These are phyloP conservation scores for Camptogramma bilineatum DNA, from an alignment of 2,888 invertebrate species.

Conservation along the genomic window DNA sequence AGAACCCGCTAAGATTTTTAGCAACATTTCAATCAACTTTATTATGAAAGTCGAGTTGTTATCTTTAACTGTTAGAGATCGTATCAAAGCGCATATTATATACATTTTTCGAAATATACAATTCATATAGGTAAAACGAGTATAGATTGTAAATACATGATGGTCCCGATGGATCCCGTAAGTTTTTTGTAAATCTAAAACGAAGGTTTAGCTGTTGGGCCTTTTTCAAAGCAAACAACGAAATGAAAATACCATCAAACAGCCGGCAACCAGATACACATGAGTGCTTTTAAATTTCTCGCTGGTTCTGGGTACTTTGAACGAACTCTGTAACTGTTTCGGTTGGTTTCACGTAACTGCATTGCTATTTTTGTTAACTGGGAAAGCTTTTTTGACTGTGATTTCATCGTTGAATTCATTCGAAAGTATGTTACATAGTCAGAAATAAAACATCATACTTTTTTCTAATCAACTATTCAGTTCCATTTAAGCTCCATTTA, in stretches of 20 bases:
- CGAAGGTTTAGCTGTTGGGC: not conserved
- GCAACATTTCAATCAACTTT: too few species aligned
- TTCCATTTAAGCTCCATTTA: too few species aligned
- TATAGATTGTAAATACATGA: too few species aligned
- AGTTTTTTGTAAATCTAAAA: not conserved
- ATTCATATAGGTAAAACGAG: too few species aligned
- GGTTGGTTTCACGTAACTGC: slow-evolving; percentile 1
- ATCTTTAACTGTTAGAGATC: too few species aligned
- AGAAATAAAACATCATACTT: too few species aligned
- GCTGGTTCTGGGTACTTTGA: slow-evolving; percentile 4
- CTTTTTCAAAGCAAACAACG: slow-evolving; percentile 2
- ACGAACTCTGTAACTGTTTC: slow-evolving; percentile 7
- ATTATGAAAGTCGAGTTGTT: too few species aligned
- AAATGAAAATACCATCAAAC: slow-evolving; percentile 42
- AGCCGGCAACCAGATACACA: slow-evolving; percentile 36
- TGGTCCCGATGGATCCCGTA: too few species aligned
- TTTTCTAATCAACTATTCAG: too few species aligned
- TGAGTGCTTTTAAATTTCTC: slow-evolving; percentile 30
- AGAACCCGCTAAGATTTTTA: not conserved
- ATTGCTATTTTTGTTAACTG: not conserved
- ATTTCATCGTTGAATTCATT: not conserved
- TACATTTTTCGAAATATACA: too few species aligned
- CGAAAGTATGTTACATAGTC: not conserved
- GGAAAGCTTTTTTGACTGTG: not conserved
- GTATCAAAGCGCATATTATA: too few species aligned